Evolutionary conservation across 2,797 vertebrate genomes (phyloP).

Genomic region (Oreortyx pictus): DNA sequence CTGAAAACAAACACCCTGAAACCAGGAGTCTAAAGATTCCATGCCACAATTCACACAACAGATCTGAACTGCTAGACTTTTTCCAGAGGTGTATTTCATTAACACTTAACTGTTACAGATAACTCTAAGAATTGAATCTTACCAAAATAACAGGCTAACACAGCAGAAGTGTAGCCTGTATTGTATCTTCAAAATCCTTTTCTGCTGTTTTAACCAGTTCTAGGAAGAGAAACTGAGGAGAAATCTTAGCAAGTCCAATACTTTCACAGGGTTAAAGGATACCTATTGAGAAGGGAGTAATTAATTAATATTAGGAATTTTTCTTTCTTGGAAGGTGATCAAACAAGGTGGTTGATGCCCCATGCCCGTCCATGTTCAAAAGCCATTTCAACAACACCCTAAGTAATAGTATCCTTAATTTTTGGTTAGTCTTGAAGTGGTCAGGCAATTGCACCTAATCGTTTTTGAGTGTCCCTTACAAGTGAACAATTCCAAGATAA

Average conservation of each 20-base stretch:
- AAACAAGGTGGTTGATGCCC: background rate
- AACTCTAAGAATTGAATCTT: background rate
- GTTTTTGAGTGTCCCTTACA: background rate
- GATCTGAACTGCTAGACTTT: rapidly evolving
- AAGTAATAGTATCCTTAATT: background rate
- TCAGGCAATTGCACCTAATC: background rate
- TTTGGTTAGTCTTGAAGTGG: background rate
- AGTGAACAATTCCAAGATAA: background rate
- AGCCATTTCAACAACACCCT: background rate
- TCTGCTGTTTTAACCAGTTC: background rate
- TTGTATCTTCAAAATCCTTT: background rate
- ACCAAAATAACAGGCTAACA: background rate
- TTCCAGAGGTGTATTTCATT: background rate
- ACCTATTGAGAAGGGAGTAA: background rate
- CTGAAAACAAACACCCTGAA: background rate
- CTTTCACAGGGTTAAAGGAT: background rate
- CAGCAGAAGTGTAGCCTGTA: background rate
- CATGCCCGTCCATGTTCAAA: background rate
- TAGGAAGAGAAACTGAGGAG: background rate
- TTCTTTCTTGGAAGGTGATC: background rate
- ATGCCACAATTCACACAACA: background rate
- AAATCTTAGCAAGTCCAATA: background rate
- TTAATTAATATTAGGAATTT: background rate
- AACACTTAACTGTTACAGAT: background rate
- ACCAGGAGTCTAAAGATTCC: background rate